A percentile compares a stretch with the other conserved stretches of the same genome.
These are phyloP conservation scores for Orthosia incerta DNA, from an alignment of 2,888 invertebrate genomes.

Conservation along the genomic window DNA sequence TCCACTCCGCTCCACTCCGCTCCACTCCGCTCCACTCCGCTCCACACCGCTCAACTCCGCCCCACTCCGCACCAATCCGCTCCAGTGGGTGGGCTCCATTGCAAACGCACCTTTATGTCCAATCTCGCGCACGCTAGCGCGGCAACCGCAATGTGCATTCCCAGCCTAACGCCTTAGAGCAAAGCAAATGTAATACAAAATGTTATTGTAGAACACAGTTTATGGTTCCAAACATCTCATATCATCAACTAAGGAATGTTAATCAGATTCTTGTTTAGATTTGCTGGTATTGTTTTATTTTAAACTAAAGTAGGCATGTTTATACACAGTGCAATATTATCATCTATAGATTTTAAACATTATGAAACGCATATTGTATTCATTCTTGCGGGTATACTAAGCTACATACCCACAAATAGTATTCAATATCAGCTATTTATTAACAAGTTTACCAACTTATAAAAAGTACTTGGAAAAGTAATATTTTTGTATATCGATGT, in stretches of 20 bases:
- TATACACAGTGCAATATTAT: neutral
- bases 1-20: too few relatives aligned
- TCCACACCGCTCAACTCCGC: too few relatives aligned
- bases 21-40: too few relatives aligned
- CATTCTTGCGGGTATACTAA: constrained; percentile 12
- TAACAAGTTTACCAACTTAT: too few relatives aligned
- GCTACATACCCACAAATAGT: neutral
- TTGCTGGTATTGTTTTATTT: constrained; percentile 2
- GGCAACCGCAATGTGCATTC: neutral
- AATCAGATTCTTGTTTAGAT: constrained; percentile 14
- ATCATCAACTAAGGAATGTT: neutral
- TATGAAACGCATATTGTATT: neutral
- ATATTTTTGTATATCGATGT: too few relatives aligned
- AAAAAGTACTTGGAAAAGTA: too few relatives aligned
- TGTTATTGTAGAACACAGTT: constrained; percentile 29
- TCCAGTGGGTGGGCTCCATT: too few relatives aligned
- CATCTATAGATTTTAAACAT: neutral
- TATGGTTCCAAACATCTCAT: constrained; percentile 15
- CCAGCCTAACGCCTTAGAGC: constrained; percentile 11
- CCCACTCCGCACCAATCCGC: too few relatives aligned
- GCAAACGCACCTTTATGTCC: neutral
- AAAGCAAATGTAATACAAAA: constrained; percentile 23
- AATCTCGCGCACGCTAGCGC: neutral
- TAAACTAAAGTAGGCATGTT: neutral
- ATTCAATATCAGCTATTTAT: neutral